Evolutionary conservation across 2,888 invertebrate genomes (phyloP).

Genomic region (Cataglyphis rosenhaueri): DNA sequence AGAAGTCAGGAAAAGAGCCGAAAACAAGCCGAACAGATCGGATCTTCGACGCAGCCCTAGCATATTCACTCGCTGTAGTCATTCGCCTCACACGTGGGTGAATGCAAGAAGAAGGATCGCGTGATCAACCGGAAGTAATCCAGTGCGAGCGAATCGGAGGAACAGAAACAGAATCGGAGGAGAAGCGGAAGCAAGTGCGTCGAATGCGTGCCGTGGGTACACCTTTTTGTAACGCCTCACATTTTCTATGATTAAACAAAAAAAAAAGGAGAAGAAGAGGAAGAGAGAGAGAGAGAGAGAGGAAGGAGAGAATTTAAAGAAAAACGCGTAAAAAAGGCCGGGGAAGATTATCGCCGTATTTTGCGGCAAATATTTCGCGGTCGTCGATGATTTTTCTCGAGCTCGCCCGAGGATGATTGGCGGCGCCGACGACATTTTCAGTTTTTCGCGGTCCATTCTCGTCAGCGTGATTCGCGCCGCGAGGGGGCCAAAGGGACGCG

Average conservation of each 20-base stretch:
- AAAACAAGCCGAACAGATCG: constrained; percentile 5
- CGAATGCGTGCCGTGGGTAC: constrained; percentile 61
- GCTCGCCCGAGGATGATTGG: constrained; percentile 42
- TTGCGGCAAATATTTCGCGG: background rate
- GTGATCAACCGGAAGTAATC: background rate
- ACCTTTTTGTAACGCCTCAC: constrained; percentile 71
- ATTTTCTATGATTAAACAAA: constrained; percentile 71
- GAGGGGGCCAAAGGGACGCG: background rate
- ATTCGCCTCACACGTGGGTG: constrained; percentile 6
- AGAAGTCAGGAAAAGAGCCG: background rate
- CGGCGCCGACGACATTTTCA: constrained; percentile 12
- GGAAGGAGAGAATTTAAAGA: background rate
- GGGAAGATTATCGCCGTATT: background rate
- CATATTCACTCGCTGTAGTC: background rate
- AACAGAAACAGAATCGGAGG: constrained; percentile 5
- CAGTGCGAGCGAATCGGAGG: background rate
- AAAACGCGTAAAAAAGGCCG: constrained; percentile 11
- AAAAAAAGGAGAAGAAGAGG: constrained; percentile 22
- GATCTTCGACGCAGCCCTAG: constrained; percentile 20
- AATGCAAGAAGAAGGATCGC: constrained; percentile 4
- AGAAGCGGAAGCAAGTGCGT: constrained; percentile 48
- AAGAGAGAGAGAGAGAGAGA: constrained; percentile 15
- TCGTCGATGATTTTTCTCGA: constrained; percentile 34
- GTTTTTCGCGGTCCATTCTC: constrained; percentile 14
- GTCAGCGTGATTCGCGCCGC: constrained; percentile 7